phyloP scores from a whole-genome alignment of 2,113 vertebrate species.

The Collichthys lucidus region DNA sequence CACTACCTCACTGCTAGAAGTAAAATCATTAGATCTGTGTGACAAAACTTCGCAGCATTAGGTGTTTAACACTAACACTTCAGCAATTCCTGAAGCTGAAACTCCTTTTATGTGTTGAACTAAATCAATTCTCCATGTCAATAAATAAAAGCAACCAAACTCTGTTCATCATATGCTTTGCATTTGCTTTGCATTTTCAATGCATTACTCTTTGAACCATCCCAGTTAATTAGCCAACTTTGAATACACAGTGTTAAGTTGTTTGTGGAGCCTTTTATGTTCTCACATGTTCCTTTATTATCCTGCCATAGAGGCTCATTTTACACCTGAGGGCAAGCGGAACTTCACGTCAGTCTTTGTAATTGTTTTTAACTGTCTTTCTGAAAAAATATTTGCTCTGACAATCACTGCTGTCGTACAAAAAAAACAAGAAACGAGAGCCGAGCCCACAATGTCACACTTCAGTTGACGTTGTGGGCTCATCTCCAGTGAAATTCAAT shows the following conservation, averaged over 20 bases:
- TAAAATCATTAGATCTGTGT: neutral
- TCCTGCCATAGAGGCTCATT: conserved; percentile 15
- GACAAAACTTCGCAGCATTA: neutral
- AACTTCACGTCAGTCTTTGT: conserved; percentile 6
- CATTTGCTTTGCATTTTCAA: no score
- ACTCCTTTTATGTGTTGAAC: neutral
- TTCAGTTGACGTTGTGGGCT: neutral
- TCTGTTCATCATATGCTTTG: conserved; percentile 9
- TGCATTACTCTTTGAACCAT: conserved; percentile 11
- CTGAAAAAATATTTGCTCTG: conserved; percentile 19
- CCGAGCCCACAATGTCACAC: conserved; percentile 1
- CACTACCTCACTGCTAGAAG: neutral
- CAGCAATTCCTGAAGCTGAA: neutral
- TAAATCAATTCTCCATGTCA: neutral
- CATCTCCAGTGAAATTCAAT: conserved; percentile 25
- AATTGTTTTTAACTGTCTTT: conserved; percentile 11
- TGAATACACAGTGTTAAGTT: conserved; percentile 6
- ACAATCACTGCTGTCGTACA: conserved; percentile 10
- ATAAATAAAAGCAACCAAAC: conserved; percentile 3
- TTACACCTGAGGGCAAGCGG: conserved; percentile 2
- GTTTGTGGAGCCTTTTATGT: conserved; percentile 16
- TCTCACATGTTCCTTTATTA: conserved; percentile 20
- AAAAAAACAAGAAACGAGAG: conserved; percentile 3
- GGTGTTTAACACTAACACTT: neutral
- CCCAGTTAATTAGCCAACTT: conserved; percentile 19